Conservation (phyloP, 2,888 invertebrate genomes). For the Pollenia amentaria region DNA sequence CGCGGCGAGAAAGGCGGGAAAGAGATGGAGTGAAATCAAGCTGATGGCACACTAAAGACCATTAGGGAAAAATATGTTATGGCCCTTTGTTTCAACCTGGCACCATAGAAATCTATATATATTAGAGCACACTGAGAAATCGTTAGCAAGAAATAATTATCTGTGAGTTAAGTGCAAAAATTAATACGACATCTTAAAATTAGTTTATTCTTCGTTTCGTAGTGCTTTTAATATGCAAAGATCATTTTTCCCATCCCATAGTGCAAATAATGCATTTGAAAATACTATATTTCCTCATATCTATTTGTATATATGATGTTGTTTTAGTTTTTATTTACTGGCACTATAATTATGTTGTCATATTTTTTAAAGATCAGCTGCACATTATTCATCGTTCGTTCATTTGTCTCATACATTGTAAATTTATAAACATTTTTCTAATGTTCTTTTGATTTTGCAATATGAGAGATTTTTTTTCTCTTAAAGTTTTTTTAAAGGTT, state of each 20-base stretch:
- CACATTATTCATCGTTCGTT: conserved; percentile 54
- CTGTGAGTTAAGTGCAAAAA: too few species aligned
- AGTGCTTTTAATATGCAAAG: background rate
- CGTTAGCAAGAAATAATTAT: too few species aligned
- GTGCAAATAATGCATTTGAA: conserved; percentile 24
- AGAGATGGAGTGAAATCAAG: too few species aligned
- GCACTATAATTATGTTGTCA: conserved; percentile 69
- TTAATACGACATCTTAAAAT: background rate
- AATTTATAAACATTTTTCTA: conserved; percentile 14
- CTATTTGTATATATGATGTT: background rate
- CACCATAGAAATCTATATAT: too few species aligned
- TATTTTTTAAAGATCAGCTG: conserved; percentile 65
- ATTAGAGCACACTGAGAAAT: too few species aligned
- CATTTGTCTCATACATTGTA: conserved; percentile 26
- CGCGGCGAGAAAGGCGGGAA: too few species aligned
- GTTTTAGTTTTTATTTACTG: conserved; percentile 22
- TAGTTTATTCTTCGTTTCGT: background rate
- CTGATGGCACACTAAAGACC: too few species aligned
- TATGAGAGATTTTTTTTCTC: background rate
- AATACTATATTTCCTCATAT: background rate
- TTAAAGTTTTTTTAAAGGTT: conserved; percentile 22
- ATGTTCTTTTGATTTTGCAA: background rate
- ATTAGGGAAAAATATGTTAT: too few species aligned
- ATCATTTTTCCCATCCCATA: background rate
- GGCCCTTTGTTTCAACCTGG: too few species aligned